phyloP scores from a whole-genome alignment of 2,797 vertebrate species.

The Chelon auratus region DNA sequence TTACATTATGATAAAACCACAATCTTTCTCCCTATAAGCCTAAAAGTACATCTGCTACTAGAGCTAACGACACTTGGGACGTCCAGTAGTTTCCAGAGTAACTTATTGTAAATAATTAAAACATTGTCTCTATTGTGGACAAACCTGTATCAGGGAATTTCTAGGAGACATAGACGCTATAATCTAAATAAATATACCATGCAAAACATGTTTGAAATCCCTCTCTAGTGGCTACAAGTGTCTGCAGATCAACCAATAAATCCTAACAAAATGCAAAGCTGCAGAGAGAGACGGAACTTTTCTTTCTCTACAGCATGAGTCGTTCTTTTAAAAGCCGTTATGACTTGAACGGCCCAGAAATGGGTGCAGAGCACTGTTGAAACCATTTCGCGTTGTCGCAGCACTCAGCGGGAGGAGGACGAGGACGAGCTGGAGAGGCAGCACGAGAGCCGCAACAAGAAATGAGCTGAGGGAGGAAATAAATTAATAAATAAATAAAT shows the following conservation, averaged over 20 bases:
- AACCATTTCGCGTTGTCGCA: conserved; percentile 1
- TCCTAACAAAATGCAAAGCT: background rate
- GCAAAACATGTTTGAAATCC: background rate
- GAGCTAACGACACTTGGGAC: no score
- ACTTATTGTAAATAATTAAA: no score
- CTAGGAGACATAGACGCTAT: no score
- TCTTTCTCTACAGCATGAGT: background rate
- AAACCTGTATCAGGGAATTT: no score
- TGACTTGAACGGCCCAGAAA: background rate
- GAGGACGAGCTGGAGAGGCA: background rate
- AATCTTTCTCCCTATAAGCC: no score
- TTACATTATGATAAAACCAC: no score
- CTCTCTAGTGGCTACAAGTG: background rate
- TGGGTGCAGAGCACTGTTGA: background rate
- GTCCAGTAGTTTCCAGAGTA: no score
- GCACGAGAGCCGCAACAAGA: conserved; percentile 15
- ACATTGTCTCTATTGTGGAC: no score
- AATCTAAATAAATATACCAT: background rate
- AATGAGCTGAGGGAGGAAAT: background rate
- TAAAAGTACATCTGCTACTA: no score
- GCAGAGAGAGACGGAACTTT: background rate
- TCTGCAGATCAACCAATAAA: background rate
- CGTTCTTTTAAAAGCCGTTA: background rate
- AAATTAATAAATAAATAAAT: background rate
- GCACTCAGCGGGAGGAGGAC: conserved; percentile 2